Evolutionary conservation across 2,888 invertebrate species (phyloP), one percentile per base, ranked within the genome.

Genomic region (Xestobium rufovillosum): DNA sequence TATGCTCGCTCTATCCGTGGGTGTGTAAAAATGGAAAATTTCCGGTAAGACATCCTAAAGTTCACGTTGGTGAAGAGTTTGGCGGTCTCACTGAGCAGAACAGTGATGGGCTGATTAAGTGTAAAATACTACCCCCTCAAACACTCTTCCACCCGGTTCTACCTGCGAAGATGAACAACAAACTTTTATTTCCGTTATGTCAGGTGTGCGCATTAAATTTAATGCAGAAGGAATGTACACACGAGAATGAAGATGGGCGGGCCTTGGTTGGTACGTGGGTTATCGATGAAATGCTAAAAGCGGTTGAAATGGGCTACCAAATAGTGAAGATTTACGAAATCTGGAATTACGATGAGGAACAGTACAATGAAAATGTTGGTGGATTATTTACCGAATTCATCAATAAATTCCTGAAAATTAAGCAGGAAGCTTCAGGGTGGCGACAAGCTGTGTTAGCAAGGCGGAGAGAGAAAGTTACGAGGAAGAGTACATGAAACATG

Each of bases 131-230:
- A 25, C 38, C 41, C 43, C 4, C 59, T 49, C 34, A 49, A 51
- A 31, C 31, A 8, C 27, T 32, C n/a, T 32, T 26, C 16, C 37
- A 37, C 23, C 57, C 56, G 2, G 53, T 60, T 1, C 38, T 60
- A 6, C 60, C 60, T 0, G 33, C 41, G 3, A 42, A 45, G 33
- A 48, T 51, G 17, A 44, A 53, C 31, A 44, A 45, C 0, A 52
- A 55, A 38, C 38, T 59, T 3, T 43, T 53, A 31, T 62, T 59
- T 44, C 37, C 49, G 1, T 36, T 61, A 3, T 60, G 60, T 45
- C 36, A 46, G n/a, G 46, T 43, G 3, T 57, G 59, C 41, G 49
- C 41, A 29, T 49, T 52, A 15, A 42, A 14, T 29, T 12, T 14
- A 14, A 3, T 3, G 12, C 9, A 2, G 40, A 42, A 1, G 63